Base-by-base conservation (phyloP, 1,140 invertebrate species). In the Coptotermes formosanus region DNA sequence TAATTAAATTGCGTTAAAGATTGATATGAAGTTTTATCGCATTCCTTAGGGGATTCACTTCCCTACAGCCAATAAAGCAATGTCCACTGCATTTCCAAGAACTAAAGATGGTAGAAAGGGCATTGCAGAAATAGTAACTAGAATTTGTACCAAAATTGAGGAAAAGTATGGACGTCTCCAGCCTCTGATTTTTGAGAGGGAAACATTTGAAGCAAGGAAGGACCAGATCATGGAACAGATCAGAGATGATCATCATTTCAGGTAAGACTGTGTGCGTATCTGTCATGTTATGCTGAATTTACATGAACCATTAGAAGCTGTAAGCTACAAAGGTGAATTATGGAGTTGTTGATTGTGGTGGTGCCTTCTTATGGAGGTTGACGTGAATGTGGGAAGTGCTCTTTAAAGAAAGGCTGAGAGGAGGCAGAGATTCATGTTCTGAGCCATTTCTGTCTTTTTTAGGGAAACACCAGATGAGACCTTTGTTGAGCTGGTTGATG, bases 81-180 rank as follows among this genome's bases (percentile, higher is more conserved):
- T 89, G 30, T 32, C 32, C 6, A 87, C 88, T 75, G 86, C 87
- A 52, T 85, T 88, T 43, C 89, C 88, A 9, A 87, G 87, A 85
- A 84, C 84, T 30, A 87, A 87, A 44, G 86, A 87, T 82, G 45
- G 82, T 38, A 85, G 75, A 69, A 86, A 85, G 55, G 83, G 52
- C 32, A 48, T 83, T 16, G 32, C 48, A 45, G 69, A 82, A 64
- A 85, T 84, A 21, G 48, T 87, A 25, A 44, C 38, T 59, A 38
- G 48, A 45, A 30, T 87, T 25, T 86, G 85, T 32, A 21, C 43
- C 83, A 86, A 92, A 87, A 94, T 94, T 85, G 93, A 94, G 90
- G 91, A 93, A 87, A 91, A 92, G 87, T 94, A 92, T 88, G 93
- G 94, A n/a, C 91, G 93, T 88, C 89, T 94, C 84, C 92, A 92